A percentile compares a stretch with the other conserved stretches of the same genome.
Conservation (phyloP, 2,888 invertebrate species). For the Philaethria dido region DNA sequence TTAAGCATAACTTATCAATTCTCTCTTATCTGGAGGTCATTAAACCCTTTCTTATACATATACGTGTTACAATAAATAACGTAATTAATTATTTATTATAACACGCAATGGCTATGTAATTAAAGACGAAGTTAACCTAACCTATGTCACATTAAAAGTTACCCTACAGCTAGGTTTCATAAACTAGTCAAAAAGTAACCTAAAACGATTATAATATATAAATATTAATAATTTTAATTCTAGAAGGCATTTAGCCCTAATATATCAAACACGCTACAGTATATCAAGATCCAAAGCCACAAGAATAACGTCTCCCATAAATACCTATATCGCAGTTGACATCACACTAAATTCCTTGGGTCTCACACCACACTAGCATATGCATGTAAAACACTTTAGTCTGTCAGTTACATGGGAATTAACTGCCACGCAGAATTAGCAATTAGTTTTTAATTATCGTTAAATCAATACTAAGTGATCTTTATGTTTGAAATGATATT, state of each 20-base stretch:
- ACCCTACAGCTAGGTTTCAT: no score
- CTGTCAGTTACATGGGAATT: background rate
- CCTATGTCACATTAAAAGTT: no score
- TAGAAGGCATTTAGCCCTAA: background rate
- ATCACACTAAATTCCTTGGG: conserved; percentile 26
- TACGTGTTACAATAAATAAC: background rate
- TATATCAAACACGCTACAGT: conserved; percentile 35
- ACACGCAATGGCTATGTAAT: no score
- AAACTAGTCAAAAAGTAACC: background rate
- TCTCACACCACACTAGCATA: background rate
- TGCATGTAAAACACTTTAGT: conserved; percentile 1
- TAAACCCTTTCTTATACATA: no score
- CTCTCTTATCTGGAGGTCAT: background rate
- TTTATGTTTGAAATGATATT: no score
- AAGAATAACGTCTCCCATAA: conserved; percentile 33
- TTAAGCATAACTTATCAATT: background rate
- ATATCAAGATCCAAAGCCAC: conserved; percentile 32
- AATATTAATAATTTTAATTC: background rate
- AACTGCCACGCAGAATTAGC: background rate
- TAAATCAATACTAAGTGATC: background rate
- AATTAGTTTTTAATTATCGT: background rate
- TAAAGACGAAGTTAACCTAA: background rate
- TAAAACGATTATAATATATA: background rate
- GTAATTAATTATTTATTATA: no score
- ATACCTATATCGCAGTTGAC: conserved; percentile 38